Evolutionary conservation across 2,113 vertebrate species (phyloP).

Genomic region (Apus apus): DNA sequence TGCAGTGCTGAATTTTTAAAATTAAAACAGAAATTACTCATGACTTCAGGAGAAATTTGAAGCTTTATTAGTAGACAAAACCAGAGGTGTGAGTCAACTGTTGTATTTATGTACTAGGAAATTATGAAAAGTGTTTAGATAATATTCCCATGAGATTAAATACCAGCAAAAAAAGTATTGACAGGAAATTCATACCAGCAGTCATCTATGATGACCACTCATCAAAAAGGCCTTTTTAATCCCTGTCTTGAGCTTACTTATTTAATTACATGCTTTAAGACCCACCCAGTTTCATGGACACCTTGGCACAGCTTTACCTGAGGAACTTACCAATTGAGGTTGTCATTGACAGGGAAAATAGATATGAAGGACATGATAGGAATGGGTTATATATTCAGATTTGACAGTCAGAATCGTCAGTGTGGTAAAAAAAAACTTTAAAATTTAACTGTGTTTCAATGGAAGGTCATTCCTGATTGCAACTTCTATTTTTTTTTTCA

Average conservation of each 20-base stretch:
- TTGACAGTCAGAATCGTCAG: neutral
- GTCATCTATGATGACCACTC: neutral
- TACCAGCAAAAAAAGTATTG: neutral
- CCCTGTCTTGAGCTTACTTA: neutral
- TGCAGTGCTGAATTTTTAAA: neutral
- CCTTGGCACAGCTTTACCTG: neutral
- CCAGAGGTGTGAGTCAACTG: neutral
- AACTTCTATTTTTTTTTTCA: neutral
- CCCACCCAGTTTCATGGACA: neutral
- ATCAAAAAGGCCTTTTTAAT: neutral
- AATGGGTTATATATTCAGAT: neutral
- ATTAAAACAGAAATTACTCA: neutral
- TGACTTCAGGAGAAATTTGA: neutral
- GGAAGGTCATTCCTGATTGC: neutral
- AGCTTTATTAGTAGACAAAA: neutral
- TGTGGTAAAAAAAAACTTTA: neutral
- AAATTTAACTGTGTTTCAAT: neutral
- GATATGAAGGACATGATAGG: neutral
- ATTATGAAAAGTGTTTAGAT: neutral
- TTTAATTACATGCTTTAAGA: neutral
- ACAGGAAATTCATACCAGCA: neutral
- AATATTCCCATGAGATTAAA: neutral
- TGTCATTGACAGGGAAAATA: neutral
- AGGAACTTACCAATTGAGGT: neutral
- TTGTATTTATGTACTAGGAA: neutral